Evolutionary conservation across 2,797 vertebrate genomes (phyloP), one percentile per base, ranked within the genome.

Genomic region (Enteromius anoplus): DNA sequence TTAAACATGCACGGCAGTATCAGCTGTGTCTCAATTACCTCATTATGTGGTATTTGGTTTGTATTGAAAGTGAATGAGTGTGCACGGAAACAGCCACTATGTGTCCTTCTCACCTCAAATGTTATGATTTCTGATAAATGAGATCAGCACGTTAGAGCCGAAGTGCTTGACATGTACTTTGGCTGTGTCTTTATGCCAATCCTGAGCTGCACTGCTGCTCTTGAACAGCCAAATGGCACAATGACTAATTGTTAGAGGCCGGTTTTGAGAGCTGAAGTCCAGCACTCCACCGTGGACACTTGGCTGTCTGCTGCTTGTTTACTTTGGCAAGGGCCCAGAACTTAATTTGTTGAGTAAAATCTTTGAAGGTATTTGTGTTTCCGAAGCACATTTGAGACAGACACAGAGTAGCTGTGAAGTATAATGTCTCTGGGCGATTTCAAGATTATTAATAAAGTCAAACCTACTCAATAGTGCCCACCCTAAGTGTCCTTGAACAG

Each of bases 161-260:
- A 58, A 68, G 66, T 72, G 58, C 75, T 51, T 71, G 72, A 84
- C 65, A 86, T 86, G 88, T 91, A 89, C 89, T 90, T 89, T 87
- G 79, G 84, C 85, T 84, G 58, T 19, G 40, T 32, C 80, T 51
- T 80, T 78, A 49, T 87, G 88, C 92, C 92, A 91, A 92, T 90
- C 88, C 88, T 84, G 85, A 90, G 88, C 87, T 87, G 90, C 88
- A 90, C 88, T 91, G 88, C 88, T 90, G 87, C 81, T 90, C 86
- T 92, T 90, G 91, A 89, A 91, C 78, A 86, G 88, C 88, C 87
- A 80, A 91, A 91, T 78, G 86, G 89, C 87, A 92, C 89, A 89
- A 91, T 92, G 91, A 92, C 92, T 89, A 90, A 88, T 90, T 91
- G 90, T 90, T 92, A 92, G 91, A 90, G 91, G 91, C 85, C 21